Percentiles rank a stretch among this genome's conserved stretches.
phyloP scores from a whole-genome alignment of 2,113 vertebrate species.

The Thymallus thymallus region DNA sequence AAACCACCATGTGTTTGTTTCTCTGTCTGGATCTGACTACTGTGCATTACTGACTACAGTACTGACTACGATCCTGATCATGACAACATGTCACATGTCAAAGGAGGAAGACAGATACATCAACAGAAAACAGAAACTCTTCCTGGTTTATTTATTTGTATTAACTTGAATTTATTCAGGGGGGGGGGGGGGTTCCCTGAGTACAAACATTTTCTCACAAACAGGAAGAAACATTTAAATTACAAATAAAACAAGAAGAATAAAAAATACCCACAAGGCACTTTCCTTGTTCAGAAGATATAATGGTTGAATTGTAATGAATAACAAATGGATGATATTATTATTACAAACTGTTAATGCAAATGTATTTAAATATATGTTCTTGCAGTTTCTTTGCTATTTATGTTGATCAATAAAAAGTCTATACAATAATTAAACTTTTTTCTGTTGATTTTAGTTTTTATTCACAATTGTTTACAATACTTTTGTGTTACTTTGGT shows the following conservation, averaged over 20 bases:
- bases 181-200: no score
- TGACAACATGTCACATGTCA: constrained; percentile 58
- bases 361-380: constrained; percentile 97
- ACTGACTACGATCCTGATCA: constrained; percentile 35
- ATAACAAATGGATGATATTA: constrained; percentile 57
- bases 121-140: constrained; percentile 74
- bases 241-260: no score
- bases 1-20: constrained; percentile 29
- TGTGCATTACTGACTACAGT: not conserved
- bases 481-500: not conserved
- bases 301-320: constrained; percentile 79
- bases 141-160: constrained; percentile 26
- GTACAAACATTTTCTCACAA: no score
- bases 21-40: constrained; percentile 16
- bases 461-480: not conserved
- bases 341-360: constrained; percentile 87
- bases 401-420: constrained; percentile 92
- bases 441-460: not conserved
- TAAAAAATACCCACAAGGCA: constrained; percentile 7
- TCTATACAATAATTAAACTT: constrained; percentile 75
- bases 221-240: no score
- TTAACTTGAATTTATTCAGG: no score
- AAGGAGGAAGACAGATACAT: constrained; percentile 34
- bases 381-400: constrained; percentile 97
- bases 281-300: constrained; percentile 85